Evolutionary conservation across 2,888 invertebrate species (phyloP), one percentile per base, ranked within the genome.

Genomic region (Caenorhabditis sp.): DNA sequence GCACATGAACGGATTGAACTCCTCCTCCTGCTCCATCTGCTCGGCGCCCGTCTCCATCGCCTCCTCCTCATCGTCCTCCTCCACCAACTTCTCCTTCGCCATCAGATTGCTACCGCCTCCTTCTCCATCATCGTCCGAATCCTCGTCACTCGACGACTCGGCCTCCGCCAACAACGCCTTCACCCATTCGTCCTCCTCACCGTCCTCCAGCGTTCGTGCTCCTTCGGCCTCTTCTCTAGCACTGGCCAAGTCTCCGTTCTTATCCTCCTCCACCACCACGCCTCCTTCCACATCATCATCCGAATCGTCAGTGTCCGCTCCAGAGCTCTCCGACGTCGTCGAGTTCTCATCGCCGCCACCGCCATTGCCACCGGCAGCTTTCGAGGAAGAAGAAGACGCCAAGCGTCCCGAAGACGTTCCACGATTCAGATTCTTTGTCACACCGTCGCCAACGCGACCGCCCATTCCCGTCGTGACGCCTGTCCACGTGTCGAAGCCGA

Each of bases 1-100:
- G 66, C 95, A 95, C 92, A 95, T 95, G 92, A 96, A 96, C n/a
- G 97, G 97, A 94, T 97, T 97, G 92, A 96, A 96, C 93, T 96
- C 96, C 80, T 95, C 95, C 56, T 89, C 90, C 10, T 35, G 54
- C n/a, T 74, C 70, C 38, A 12, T 28, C 58, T 31, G 31, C 12
- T 82, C 26, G 12, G 63, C 47, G n/a, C 68, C 49, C 68, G 49
- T 51, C 76, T 38, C 76, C 81, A 85, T 82, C 24, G 80, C 73
- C 7, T 77, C 64, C 31, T 38, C 73, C 47, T 70, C 86, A 26
- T 86, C 86, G 8, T 73, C 73, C 47, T 70, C 86, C 22, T 86
- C 86, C 8, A 69, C 76, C 44, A 64, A 44, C 66, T 82, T 84
- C 80, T 85, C 88, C 83, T 59, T 47, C 47, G 19, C 19, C 38